These are phyloP conservation scores for Diogma glabrata DNA, from an alignment of 2,888 invertebrate species.

Conservation along the genomic window DNA sequence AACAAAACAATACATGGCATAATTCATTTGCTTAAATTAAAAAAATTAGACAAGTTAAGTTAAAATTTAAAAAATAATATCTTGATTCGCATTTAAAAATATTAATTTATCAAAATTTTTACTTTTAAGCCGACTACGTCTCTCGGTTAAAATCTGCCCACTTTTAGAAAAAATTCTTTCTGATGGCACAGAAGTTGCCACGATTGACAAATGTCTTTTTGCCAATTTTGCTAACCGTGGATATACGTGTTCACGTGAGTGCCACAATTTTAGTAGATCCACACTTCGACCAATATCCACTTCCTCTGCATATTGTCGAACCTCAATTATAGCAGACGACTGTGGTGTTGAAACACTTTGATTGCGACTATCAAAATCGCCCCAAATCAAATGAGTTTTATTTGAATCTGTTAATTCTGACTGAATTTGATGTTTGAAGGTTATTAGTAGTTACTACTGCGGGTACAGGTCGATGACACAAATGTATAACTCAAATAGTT, in stretches of 20 bases:
- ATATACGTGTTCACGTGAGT: neutral
- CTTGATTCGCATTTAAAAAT: too few relatives aligned
- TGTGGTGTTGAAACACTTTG: neutral
- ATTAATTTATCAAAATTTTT: too few relatives aligned
- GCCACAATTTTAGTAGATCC: too few relatives aligned
- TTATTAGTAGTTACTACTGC: too few relatives aligned
- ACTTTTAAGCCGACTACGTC: neutral
- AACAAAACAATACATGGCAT: too few relatives aligned
- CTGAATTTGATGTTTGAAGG: too few relatives aligned
- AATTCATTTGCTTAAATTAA: too few relatives aligned
- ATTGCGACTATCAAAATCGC: neutral
- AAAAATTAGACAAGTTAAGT: too few relatives aligned
- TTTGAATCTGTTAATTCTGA: neutral
- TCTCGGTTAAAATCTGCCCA: neutral
- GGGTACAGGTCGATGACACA: too few relatives aligned
- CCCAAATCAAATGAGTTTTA: neutral
- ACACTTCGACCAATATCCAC: neutral
- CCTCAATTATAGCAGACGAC: too few relatives aligned
- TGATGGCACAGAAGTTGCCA: constrained; percentile 5
- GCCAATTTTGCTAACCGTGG: neutral
- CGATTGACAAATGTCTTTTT: neutral
- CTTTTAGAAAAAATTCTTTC: constrained; percentile 8
- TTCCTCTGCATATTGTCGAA: neutral
- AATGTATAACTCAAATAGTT: too few relatives aligned
- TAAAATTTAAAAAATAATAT: too few relatives aligned